These are phyloP conservation scores for Cyprinodon brontotheroides DNA, from an alignment of 2,113 vertebrate species.

Conservation along the genomic window DNA sequence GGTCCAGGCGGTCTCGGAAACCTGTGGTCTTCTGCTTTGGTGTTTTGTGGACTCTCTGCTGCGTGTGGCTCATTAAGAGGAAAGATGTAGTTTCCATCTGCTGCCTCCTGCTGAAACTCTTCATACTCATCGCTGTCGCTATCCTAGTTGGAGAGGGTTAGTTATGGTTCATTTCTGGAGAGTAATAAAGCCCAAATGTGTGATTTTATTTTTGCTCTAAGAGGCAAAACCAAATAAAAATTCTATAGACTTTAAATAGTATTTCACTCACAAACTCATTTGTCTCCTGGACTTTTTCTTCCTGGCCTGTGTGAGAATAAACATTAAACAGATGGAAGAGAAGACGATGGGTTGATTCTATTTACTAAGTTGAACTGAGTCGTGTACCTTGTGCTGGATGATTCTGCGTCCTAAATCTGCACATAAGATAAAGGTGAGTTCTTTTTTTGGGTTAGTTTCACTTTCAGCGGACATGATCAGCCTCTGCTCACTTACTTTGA, in stretches of 20 bases:
- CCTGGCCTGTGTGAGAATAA: neutral
- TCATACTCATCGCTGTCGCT: slow-evolving; percentile 39
- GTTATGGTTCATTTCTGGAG: neutral
- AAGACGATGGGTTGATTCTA: neutral
- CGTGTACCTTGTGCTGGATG: slow-evolving; percentile 26
- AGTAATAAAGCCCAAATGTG: neutral
- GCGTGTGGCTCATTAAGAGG: neutral
- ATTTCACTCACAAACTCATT: slow-evolving; percentile 54
- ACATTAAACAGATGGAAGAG: neutral
- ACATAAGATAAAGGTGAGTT: neutral
- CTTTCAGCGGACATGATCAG: slow-evolving; percentile 1
- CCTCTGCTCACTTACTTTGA: slow-evolving; percentile 31
- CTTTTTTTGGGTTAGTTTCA: neutral
- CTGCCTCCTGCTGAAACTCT: neutral
- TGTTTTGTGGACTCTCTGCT: neutral
- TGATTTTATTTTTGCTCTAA: neutral
- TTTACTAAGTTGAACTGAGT: neutral
- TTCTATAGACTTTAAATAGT: neutral
- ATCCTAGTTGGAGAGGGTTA: slow-evolving; percentile 20
- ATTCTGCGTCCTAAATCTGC: slow-evolving; percentile 24
- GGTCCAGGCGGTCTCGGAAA: neutral
- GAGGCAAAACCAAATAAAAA: neutral
- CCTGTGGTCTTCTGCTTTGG: neutral
- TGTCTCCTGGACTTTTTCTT: slow-evolving; percentile 12
- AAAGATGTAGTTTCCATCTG: neutral